Evolutionary conservation across 2,888 invertebrate genomes (phyloP).

Genomic region (Dendrolimus pini): DNA sequence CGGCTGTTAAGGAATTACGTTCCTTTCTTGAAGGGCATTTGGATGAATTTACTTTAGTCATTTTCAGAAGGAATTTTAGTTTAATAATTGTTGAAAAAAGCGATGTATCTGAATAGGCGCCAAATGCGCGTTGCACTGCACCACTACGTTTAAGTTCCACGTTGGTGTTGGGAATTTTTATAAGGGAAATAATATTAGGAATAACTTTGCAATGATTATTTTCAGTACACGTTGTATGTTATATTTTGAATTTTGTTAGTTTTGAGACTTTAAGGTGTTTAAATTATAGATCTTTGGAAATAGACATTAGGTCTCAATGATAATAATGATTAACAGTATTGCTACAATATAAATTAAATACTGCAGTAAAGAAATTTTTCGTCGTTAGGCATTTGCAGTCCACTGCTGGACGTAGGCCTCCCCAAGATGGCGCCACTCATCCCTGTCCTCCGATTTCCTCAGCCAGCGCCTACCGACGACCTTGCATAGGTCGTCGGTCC

Average conservation of each 20-base stretch:
- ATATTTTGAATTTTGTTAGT: background rate
- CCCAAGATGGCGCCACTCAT: no score
- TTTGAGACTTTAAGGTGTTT: background rate
- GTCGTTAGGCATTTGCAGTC: no score
- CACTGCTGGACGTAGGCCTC: no score
- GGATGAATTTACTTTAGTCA: constrained; percentile 23
- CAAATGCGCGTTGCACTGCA: constrained; percentile 64
- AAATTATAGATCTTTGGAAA: background rate
- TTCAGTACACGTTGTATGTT: constrained; percentile 2
- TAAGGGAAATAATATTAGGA: constrained; percentile 25
- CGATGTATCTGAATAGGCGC: constrained; percentile 65
- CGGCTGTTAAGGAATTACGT: background rate
- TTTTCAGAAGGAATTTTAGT: constrained; percentile 49
- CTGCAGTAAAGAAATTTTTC: no score
- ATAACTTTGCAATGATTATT: constrained; percentile 3
- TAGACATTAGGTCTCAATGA: no score
- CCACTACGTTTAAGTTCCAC: constrained; percentile 22
- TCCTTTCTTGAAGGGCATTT: constrained; percentile 10
- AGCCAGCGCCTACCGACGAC: no score
- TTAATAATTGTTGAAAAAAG: constrained; percentile 63
- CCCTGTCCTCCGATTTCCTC: no score
- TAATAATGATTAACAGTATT: no score
- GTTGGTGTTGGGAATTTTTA: constrained; percentile 37
- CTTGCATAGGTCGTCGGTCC: no score
- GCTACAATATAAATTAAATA: no score